Evolutionary conservation across 2,797 vertebrate genomes (phyloP).

Genomic region (Sparidentex hasta): DNA sequence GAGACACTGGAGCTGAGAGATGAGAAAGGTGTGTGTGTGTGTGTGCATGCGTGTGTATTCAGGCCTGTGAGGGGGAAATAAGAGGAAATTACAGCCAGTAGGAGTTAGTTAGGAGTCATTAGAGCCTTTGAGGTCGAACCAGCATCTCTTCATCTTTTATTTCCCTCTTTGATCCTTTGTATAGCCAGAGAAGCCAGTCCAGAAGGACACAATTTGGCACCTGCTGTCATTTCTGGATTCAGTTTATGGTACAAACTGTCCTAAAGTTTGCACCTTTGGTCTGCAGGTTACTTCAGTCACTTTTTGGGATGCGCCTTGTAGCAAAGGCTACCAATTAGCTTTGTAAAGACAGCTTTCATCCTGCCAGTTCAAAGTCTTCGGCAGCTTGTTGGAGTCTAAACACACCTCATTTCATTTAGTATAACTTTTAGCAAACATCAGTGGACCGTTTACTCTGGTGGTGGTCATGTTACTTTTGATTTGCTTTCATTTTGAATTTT

Average conservation of each 20-base stretch:
- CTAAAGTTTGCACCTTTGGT: conserved; percentile 7
- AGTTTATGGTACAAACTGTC: conserved; percentile 1
- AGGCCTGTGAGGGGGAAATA: conserved; percentile 17
- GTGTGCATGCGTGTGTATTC: conserved; percentile 3
- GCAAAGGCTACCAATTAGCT: background rate
- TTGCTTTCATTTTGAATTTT: conserved; percentile 4
- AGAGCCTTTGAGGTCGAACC: conserved; percentile 27
- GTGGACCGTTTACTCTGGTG: background rate
- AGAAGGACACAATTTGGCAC: background rate
- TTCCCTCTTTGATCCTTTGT: conserved; percentile 20
- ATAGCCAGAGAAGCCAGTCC: background rate
- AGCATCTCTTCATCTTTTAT: conserved; percentile 26
- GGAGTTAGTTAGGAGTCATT: conserved; percentile 36
- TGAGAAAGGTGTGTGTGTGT: conserved; percentile 8
- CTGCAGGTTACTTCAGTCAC: background rate
- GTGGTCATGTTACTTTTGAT: background rate
- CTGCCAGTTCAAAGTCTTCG: conserved; percentile 22
- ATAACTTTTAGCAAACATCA: conserved; percentile 4
- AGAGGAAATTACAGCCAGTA: conserved; percentile 7
- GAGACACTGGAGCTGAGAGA: conserved; percentile 31
- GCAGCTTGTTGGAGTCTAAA: background rate
- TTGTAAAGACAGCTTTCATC: conserved; percentile 28
- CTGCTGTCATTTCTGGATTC: background rate
- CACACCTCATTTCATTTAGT: background rate
- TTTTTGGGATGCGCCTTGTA: background rate